Base-by-base conservation (phyloP, 1,140 invertebrate species). In the Oreohelix idahoensis region DNA sequence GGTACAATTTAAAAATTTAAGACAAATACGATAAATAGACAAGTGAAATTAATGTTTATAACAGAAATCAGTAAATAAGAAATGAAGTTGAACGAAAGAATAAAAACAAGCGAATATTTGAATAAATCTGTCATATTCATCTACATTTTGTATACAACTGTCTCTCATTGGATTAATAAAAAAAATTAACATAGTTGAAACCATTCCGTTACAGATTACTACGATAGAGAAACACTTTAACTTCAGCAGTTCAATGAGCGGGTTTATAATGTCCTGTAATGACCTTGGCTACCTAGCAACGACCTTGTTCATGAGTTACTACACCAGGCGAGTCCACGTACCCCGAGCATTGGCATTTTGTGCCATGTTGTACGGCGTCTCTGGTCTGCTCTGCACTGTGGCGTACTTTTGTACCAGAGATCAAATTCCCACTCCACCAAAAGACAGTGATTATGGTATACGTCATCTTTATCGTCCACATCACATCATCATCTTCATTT, bases 171-270 rank as follows among this genome's bases (percentile, higher is more conserved):
- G n/a, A n/a, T n/a, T n/a, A n/a, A n/a, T n/a, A n/a, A n/a, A n/a
- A n/a, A n/a, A n/a, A n/a, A n/a, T n/a, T n/a, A n/a, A n/a, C n/a
- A n/a, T n/a, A n/a, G n/a, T n/a, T n/a, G n/a, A n/a, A n/a, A n/a
- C n/a, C n/a, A n/a, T n/a, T n/a, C n/a, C n/a, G n/a, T n/a, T 84
- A 26, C 89, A 90, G 83, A 84, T 91, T 39, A 89, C 90, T 5
- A 90, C 88, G 15, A 42, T 91, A 13, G 90, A 91, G 70, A 85
- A 86, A 79, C 85, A 88, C 77, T 91, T 91, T 82, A 89, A 90
- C 32, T 88, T 92, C 39, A 85, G 86, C 75, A 91, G 89, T 74
- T 63, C 87, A 23, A 80, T 91, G 36, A 88, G 83, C 49, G 90
- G 90, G 2, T 84, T 91, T 39, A n/a, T 92, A 1, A 83, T 91